These are phyloP conservation scores for Lacanobia oleracea DNA, from an alignment of 2,888 invertebrate species.

Conservation along the genomic window DNA sequence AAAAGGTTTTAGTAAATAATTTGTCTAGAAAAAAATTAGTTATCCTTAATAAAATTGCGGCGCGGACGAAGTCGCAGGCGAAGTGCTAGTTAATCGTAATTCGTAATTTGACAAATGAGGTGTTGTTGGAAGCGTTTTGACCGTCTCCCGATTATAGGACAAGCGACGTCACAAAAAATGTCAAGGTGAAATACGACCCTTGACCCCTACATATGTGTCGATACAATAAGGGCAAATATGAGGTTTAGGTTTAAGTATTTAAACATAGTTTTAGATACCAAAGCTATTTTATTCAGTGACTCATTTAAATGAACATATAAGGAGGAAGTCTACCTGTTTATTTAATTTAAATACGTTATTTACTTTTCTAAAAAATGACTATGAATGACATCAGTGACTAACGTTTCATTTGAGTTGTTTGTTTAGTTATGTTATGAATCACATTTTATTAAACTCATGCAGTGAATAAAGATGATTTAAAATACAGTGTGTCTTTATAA, in stretches of 20 bases:
- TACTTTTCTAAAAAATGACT: conserved; percentile 10
- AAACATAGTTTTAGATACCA: neutral
- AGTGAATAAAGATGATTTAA: conserved; percentile 30
- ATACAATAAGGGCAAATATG: no score
- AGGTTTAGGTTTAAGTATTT: neutral
- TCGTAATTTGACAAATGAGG: neutral
- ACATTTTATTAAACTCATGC: conserved; percentile 42
- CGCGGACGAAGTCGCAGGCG: no score
- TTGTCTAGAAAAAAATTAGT: no score
- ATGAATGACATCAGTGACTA: conserved; percentile 33
- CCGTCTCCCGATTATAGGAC: neutral
- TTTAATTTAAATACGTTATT: conserved; percentile 1
- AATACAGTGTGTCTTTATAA: no score
- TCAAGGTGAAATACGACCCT: no score
- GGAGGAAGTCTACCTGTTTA: neutral
- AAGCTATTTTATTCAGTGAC: no score
- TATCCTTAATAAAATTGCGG: no score
- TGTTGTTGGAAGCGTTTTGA: neutral
- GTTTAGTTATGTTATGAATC: conserved; percentile 37
- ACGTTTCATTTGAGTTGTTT: conserved; percentile 16
- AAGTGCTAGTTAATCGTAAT: no score
- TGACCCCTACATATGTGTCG: no score
- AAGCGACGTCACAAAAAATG: neutral
- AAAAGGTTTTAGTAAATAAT: no score
- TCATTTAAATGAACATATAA: neutral